These are phyloP conservation scores for Cacatua alba DNA, from an alignment of 2,113 vertebrate genomes.

Conservation along the genomic window DNA sequence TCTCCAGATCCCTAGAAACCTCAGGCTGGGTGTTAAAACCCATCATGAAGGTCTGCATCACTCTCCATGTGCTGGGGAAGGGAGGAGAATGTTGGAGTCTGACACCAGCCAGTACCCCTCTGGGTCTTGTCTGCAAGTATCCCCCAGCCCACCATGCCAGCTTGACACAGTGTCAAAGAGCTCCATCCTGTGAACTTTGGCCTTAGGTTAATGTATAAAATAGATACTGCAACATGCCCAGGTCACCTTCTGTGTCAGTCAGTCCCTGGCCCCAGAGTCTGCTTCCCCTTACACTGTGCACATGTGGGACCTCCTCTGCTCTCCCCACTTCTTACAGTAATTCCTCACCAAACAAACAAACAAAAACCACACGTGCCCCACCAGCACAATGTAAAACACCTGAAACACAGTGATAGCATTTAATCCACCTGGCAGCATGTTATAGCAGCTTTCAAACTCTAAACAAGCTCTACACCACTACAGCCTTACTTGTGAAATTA, in stretches of 20 bases:
- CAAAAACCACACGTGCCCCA: background rate
- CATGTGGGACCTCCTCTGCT: background rate
- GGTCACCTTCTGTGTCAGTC: background rate
- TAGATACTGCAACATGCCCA: background rate
- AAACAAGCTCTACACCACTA: background rate
- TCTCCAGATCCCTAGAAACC: accelerated
- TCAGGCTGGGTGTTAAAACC: background rate
- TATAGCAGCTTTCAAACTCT: slow-evolving; percentile 54
- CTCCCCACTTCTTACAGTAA: background rate
- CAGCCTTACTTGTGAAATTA: slow-evolving; percentile 64
- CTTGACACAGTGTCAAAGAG: background rate
- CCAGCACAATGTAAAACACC: slow-evolving; percentile 47
- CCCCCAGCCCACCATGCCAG: background rate
- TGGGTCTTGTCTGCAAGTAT: background rate
- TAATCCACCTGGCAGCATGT: slow-evolving; percentile 68
- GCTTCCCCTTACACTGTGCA: background rate
- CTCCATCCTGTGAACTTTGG: background rate
- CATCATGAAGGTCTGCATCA: background rate
- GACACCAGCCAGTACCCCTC: background rate
- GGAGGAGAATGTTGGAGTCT: background rate
- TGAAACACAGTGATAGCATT: slow-evolving; percentile 66
- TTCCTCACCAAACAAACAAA: background rate
- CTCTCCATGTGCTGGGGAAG: background rate
- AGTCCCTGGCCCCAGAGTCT: background rate
- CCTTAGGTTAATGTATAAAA: background rate